phyloP scores from a whole-genome alignment of 2,797 vertebrate species.

The Cheirogaleus major region DNA sequence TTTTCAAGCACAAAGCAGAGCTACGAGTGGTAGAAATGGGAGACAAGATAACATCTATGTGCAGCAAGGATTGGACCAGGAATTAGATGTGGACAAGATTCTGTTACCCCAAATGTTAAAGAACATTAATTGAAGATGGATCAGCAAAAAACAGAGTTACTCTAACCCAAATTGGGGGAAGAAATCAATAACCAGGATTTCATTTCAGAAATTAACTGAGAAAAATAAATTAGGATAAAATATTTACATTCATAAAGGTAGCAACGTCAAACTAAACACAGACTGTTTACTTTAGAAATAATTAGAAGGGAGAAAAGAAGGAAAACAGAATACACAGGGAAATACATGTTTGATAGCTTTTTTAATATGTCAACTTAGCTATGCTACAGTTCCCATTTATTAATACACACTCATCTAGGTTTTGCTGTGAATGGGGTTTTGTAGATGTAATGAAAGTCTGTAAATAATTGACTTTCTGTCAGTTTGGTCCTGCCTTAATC shows the following conservation, averaged over 20 bases:
- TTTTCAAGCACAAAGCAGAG: neutral
- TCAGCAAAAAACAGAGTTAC: neutral
- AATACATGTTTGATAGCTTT: neutral
- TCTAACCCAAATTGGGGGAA: neutral
- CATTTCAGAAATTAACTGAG: neutral
- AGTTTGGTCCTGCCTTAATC: neutral
- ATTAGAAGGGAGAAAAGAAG: neutral
- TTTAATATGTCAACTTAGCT: neutral
- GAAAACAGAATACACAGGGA: neutral
- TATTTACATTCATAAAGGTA: conserved; percentile 21
- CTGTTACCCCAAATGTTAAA: neutral
- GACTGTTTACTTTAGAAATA: conserved; percentile 10
- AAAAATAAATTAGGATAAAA: neutral
- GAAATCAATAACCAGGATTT: neutral
- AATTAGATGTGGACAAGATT: neutral
- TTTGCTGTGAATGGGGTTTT: neutral
- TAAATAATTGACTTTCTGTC: neutral
- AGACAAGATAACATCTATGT: neutral
- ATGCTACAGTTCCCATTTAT: neutral
- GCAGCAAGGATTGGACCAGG: neutral
- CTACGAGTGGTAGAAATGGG: neutral
- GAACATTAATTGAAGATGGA: neutral
- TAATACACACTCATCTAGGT: neutral
- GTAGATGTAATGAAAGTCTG: neutral
- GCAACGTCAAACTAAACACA: neutral